phyloP scores from a whole-genome alignment of 2,113 vertebrate species.

The Spheniscus mendiculus region DNA sequence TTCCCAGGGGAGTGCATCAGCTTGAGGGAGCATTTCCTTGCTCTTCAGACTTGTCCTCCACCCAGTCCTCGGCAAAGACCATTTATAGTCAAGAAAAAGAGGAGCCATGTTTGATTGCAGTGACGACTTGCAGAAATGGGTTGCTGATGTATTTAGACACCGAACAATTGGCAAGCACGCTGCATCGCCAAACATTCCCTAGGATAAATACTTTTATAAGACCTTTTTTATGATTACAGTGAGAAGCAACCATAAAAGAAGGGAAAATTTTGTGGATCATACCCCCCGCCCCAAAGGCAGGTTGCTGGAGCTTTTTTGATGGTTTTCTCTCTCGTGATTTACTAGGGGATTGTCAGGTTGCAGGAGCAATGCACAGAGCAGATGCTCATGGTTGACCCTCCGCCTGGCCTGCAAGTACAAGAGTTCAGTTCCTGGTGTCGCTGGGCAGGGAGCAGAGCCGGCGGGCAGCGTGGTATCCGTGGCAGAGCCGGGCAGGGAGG shows the following conservation, averaged over 20 bases:
- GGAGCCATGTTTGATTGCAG: not conserved
- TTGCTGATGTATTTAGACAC: constrained; percentile 3
- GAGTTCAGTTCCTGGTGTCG: not conserved
- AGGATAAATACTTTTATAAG: not conserved
- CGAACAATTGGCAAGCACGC: not conserved
- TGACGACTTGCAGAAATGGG: constrained; percentile 11
- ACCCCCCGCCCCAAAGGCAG: not conserved
- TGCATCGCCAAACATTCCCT: not conserved
- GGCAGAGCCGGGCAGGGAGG: not conserved
- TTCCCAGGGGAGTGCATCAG: not conserved
- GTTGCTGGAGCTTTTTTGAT: not conserved
- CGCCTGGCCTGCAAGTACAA: not conserved
- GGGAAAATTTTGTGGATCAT: not conserved
- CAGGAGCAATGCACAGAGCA: not conserved
- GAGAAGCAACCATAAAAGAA: not conserved
- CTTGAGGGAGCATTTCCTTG: not conserved
- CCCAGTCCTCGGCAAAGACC: not conserved
- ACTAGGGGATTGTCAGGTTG: not conserved
- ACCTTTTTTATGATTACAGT: not conserved
- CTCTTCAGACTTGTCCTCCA: not conserved
- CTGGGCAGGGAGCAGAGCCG: not conserved
- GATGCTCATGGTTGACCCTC: not conserved
- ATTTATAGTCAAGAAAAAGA: constrained; percentile 1
- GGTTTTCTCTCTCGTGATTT: not conserved
- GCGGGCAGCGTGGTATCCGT: rapidly evolving